Base-by-base conservation (phyloP, 2,113 vertebrate genomes). In the Oreochromis niloticus region DNA sequence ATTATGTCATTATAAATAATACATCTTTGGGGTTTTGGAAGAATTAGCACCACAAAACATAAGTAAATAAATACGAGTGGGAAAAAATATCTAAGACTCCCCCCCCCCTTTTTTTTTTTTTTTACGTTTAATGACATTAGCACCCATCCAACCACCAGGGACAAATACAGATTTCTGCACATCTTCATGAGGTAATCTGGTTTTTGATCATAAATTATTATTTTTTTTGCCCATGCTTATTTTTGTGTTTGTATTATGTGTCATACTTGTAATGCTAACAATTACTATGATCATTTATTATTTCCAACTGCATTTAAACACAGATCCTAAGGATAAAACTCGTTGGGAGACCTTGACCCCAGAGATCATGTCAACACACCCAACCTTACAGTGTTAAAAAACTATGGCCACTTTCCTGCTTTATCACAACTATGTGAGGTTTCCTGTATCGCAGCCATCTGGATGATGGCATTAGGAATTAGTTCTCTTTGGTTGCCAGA, bases 401-500 rank as follows among this genome's bases (percentile, higher is more conserved):
- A 16, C 56, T 5, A 16, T 16, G 24, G 24, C 7, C 30, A 2
- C 4, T 16, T 59, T 59, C 56, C 56, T 16, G 8, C 24, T 59
- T 59, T 59, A 16, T 30, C 30, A 59, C 13, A 59, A 1, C 27
- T 5, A 12, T 30, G 13, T 27, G 27, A 30, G 13, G 56, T 59
- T 59, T 59, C 57, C 57, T 59, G 27, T 59, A 59, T 32, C 27
- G 1, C 57, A 17, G 13, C 30, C 24, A 9, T 30, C 24, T 27
- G 14, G 56, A 59, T 59, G 27, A 59, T 59, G 4, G 0, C 1
- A 2, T 61, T 0, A 0, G 57, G 57, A 32, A 32, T 16, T 32
- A 17, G 4, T 32, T 32, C 30, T 61, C 57, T 57, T 57, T 30
- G 56, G 24, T 57, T 57, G 24, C 24, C 24, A 57, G 56, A 57